Evolutionary conservation across 2,888 invertebrate genomes (phyloP).

Genomic region (Drosophila ochracea): DNA sequence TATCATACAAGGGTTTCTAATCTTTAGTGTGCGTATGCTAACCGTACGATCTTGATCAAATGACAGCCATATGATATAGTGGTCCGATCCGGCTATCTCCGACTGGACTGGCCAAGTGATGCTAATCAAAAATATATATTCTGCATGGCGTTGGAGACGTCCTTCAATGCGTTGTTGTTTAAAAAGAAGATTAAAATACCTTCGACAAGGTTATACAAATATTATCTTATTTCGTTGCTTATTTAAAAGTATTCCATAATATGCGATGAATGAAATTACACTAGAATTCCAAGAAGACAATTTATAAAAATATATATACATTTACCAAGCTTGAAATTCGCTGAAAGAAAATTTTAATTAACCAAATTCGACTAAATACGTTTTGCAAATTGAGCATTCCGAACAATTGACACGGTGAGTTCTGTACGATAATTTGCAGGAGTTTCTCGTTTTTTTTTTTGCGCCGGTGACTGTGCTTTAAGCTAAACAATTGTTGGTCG

Average conservation of each 20-base stretch:
- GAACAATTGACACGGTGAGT: neutral
- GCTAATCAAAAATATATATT: neutral
- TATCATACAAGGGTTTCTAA: too few relatives aligned
- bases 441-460: neutral
- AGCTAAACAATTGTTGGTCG: neutral
- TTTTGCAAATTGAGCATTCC: neutral
- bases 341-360: neutral
- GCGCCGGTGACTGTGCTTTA: neutral
- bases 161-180: neutral
- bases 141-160: too few relatives aligned
- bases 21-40: too few relatives aligned
- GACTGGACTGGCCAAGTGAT: neutral
- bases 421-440: neutral
- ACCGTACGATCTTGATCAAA: too few relatives aligned
- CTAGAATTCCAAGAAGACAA: neutral
- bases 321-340: neutral
- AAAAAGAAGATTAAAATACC: neutral
- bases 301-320: neutral
- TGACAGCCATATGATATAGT: too few relatives aligned
- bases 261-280: neutral
- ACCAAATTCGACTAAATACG: neutral
- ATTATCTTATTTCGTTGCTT: neutral
- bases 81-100: too few relatives aligned
- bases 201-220: neutral
- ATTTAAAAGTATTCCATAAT: neutral